phyloP scores from a whole-genome alignment of 2,113 vertebrate genomes.

The Geococcyx californianus region DNA sequence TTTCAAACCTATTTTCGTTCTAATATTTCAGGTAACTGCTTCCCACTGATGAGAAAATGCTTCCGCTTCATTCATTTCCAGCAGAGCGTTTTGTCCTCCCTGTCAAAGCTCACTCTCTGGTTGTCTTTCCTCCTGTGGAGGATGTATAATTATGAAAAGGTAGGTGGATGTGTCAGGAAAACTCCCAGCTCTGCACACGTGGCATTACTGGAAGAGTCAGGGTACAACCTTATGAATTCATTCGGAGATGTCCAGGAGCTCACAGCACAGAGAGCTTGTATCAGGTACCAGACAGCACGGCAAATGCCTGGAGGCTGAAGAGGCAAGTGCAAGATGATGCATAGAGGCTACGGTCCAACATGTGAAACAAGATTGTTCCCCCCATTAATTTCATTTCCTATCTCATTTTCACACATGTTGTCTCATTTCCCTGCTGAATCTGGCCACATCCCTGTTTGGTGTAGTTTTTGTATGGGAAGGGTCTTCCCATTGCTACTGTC shows the following conservation, averaged over 20 bases:
- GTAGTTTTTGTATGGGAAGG: neutral
- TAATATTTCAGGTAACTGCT: neutral
- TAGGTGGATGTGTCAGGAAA: neutral
- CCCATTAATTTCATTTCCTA: neutral
- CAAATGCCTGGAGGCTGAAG: neutral
- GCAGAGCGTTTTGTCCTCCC: neutral
- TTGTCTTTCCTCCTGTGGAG: neutral
- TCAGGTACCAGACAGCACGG: neutral
- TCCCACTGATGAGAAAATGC: neutral
- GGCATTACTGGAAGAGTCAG: neutral
- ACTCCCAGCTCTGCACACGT: neutral
- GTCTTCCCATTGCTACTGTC: neutral
- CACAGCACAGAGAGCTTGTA: neutral
- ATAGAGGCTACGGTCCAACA: neutral
- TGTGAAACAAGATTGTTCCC: neutral
- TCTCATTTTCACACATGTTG: neutral
- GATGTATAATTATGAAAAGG: fast-evolving
- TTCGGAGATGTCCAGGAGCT: neutral
- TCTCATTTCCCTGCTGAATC: neutral
- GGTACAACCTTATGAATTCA: neutral
- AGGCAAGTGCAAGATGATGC: fast-evolving
- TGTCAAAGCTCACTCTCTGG: neutral
- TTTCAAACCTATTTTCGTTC: neutral
- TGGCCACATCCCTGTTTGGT: neutral
- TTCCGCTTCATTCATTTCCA: neutral